Conservation (phyloP, 2,797 vertebrate species). For the Ptychobarbus kaznakovi region DNA sequence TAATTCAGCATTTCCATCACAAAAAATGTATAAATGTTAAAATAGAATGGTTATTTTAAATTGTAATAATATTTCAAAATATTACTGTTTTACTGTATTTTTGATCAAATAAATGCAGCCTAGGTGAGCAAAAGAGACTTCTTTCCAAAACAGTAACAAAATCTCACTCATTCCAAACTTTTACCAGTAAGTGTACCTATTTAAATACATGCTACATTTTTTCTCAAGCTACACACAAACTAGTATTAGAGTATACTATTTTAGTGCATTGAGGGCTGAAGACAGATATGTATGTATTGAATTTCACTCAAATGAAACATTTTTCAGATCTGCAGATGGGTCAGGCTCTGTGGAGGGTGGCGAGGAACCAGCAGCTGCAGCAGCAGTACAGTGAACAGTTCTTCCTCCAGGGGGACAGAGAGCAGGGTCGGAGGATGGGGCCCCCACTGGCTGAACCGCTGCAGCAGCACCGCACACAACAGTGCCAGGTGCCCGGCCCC, state of each 20-base stretch:
- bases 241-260: neutral
- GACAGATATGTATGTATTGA: neutral
- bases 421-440: conserved; percentile 72
- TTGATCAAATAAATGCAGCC: neutral
- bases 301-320: neutral
- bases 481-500: conserved; percentile 80
- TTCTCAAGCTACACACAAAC: neutral
- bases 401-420: conserved; percentile 76
- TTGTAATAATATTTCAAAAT: neutral
- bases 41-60: neutral
- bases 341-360: conserved; percentile 97
- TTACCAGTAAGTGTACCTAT: neutral
- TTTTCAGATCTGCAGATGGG: conserved; percentile 88
- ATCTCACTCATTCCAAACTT: too few species aligned
- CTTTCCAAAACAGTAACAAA: too few species aligned
- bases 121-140: neutral
- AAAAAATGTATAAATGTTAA: neutral
- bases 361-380: conserved; percentile 95
- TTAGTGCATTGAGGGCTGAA: neutral
- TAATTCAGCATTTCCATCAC: neutral
- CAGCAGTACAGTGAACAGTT: conserved; percentile 86
- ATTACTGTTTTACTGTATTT: neutral
- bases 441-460: conserved; percentile 66
- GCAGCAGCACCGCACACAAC: conserved; percentile 59
- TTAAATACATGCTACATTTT: neutral